Evolutionary conservation across 1,140 invertebrate species (phyloP).

Genomic region (Uloborus diversus): DNA sequence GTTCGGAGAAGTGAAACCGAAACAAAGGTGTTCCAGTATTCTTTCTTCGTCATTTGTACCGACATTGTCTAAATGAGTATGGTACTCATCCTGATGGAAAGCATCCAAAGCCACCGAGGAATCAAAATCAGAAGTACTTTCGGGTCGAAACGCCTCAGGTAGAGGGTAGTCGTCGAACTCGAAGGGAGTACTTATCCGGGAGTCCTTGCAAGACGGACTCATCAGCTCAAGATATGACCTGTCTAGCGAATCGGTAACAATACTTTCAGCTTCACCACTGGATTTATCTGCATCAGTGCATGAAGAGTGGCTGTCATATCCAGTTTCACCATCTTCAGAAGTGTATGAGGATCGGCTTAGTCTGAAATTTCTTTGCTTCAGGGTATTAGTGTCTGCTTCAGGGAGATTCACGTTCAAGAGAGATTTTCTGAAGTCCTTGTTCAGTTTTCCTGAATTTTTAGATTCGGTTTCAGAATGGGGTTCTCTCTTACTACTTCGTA

Average conservation of each 20-base stretch:
- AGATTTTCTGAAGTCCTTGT: constrained; percentile 9
- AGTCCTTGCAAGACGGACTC: background rate
- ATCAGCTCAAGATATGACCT: background rate
- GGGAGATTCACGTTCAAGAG: constrained; percentile 10
- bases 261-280: constrained; percentile 12
- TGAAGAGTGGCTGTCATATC: constrained; percentile 26
- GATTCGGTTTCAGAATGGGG: background rate
- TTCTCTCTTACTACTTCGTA: background rate
- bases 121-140: too few species aligned
- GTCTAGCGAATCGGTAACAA: constrained; percentile 27
- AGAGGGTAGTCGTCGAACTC: background rate
- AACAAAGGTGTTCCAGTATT: background rate
- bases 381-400: too few species aligned
- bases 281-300: constrained; percentile 26
- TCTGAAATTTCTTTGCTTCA: background rate
- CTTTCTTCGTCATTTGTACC: background rate
- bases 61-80: background rate
- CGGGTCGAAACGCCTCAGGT: background rate
- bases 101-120: background rate
- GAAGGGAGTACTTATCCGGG: background rate
- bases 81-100: background rate
- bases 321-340: constrained; percentile 40
- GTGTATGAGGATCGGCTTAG: background rate
- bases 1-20: constrained; percentile 3
- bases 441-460: background rate